Conservation (phyloP, 2,888 invertebrate genomes). For the Xestia c-nigrum region DNA sequence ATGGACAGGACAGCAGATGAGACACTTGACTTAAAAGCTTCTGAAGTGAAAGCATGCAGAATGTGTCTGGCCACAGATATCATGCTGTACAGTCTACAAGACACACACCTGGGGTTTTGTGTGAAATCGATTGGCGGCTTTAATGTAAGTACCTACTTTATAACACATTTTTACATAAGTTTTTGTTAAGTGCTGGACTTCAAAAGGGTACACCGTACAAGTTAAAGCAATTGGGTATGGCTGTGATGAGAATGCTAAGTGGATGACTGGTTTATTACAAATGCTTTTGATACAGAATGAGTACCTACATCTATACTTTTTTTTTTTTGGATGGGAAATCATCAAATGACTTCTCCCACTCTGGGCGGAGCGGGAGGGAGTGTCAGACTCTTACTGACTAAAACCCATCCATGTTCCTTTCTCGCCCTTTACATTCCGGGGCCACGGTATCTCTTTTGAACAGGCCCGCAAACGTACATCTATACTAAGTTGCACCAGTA, state of each 20-base stretch:
- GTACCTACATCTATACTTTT: too few species aligned
- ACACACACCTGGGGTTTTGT: constrained; percentile 60
- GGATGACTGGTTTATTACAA: background rate
- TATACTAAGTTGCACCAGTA: background rate
- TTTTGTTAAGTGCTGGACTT: background rate
- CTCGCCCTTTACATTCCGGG: too few species aligned
- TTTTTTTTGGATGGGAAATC: too few species aligned
- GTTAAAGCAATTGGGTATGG: constrained; percentile 61
- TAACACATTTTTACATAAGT: background rate
- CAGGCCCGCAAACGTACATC: too few species aligned
- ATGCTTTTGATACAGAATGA: background rate
- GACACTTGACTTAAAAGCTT: constrained; percentile 56
- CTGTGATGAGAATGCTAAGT: background rate
- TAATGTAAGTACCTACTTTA: constrained; percentile 43
- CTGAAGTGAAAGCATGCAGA: constrained; percentile 68
- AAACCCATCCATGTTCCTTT: too few species aligned
- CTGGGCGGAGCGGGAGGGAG: too few species aligned
- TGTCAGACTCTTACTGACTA: too few species aligned
- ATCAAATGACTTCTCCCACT: too few species aligned
- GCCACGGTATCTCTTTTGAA: too few species aligned
- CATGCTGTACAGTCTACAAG: constrained; percentile 63
- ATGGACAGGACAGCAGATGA: constrained; percentile 11
- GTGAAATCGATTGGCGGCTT: constrained; percentile 56
- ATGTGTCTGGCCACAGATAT: constrained; percentile 69
- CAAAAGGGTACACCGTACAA: background rate